Percentiles rank a stretch among this genome's conserved stretches.
Evolutionary conservation across 1,140 invertebrate genomes (phyloP).

Genomic region (Solen grandis): DNA sequence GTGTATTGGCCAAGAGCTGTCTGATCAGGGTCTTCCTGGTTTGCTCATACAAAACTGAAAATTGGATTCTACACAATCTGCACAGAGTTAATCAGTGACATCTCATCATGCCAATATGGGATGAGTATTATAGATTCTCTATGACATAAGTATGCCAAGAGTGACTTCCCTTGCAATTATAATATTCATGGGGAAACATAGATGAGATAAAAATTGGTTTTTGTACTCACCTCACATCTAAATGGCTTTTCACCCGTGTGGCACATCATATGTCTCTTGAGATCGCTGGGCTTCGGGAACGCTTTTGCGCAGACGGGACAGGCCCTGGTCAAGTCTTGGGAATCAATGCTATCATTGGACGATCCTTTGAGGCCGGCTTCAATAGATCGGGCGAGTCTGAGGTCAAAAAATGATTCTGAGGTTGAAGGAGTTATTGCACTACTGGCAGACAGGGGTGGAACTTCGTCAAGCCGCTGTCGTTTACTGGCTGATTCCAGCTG

Average conservation of each 20-base stretch:
- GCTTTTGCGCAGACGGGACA: constrained; percentile 71
- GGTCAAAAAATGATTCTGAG: constrained; percentile 19
- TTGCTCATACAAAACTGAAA: too few relatives aligned
- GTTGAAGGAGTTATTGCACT: constrained; percentile 35
- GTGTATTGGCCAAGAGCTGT: too few relatives aligned
- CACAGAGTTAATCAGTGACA: too few relatives aligned
- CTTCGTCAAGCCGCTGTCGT: neutral
- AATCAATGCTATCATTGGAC: neutral
- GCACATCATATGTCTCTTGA: constrained; percentile 78
- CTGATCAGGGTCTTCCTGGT: too few relatives aligned
- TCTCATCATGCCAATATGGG: too few relatives aligned
- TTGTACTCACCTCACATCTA: constrained; percentile 71
- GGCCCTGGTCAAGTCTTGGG: constrained; percentile 11
- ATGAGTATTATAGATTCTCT: too few relatives aligned
- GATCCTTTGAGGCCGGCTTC: constrained; percentile 5
- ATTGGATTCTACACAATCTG: too few relatives aligned
- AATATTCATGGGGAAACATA: neutral
- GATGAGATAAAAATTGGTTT: neutral
- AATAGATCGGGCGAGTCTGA: constrained; percentile 3
- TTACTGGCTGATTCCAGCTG: constrained; percentile 17
- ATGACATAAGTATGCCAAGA: neutral
- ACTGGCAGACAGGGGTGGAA: neutral
- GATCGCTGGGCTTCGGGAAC: constrained; percentile 75
- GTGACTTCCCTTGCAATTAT: neutral
- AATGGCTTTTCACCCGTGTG: constrained; percentile 79